Base-by-base conservation (phyloP, 2,113 vertebrate genomes). In the Willisornis vidua region DNA sequence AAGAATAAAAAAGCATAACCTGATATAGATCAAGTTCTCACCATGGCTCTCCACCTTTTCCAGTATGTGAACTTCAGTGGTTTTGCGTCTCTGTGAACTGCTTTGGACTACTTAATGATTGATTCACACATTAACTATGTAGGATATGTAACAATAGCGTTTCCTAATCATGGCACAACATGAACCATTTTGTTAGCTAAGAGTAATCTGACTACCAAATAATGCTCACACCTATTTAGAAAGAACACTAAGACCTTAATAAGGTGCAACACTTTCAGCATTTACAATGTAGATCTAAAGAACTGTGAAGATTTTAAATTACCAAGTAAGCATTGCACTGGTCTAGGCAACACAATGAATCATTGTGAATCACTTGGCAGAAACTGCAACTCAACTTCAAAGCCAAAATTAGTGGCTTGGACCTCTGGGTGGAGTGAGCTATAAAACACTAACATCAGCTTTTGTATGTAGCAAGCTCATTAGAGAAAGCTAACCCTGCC, bases 351-450 rank as follows among this genome's bases (percentile, higher is more conserved):
- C 77, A 55, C 29, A 88, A 91, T 98, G 97, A 98, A 96, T 97
- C 97, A 98, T 28, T 73, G 52, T 82, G 89, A 96, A 93, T 95
- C 95, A 95, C 76, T 94, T 95, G 93, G 93, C 75, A 96, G 97
- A 96, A 95, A 96, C 93, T 96, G 76, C 86, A 97, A 91, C 85
- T 96, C 95, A 93, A 92, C 96, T 97, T 97, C 97, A 98, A 97
- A 97, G 96, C 78, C 90, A 97, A 91, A 97, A 95, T 97, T 90
- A 95, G 54, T 85, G 93, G 82, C 62, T 87, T 95, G 78, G 66
- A 82, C 51, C 12, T 92, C 61, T 84, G 86, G 71, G 78, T 84
- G 93, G 93, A 96, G 94, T 1, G 31, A 90, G 74, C 25, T 19
- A 63, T 95, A 90, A 93, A 97, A 87, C 46, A 88, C 76, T 73